Evolutionary conservation across 1,140 invertebrate genomes (phyloP).

Genomic region (Euglossa dilemma): DNA sequence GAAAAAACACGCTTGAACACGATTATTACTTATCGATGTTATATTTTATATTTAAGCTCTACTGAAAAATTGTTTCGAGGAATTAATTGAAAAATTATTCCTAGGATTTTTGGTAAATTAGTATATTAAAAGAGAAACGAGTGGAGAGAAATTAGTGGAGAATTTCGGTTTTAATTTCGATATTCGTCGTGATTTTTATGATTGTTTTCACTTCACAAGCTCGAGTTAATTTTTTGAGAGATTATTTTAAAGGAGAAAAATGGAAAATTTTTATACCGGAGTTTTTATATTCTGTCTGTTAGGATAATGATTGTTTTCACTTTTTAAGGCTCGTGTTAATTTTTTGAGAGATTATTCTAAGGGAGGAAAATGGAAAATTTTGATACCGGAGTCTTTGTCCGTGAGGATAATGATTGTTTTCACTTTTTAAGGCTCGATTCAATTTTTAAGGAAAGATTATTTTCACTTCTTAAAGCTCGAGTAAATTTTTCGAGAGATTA

Average conservation of each 20-base stretch:
- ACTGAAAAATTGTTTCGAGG: not conserved
- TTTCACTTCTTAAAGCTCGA: not conserved
- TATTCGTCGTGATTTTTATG: not conserved
- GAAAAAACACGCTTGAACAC: not conserved
- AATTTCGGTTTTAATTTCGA: too few relatives aligned
- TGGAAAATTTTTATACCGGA: slow-evolving; percentile 86
- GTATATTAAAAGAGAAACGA: too few relatives aligned
- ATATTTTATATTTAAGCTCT: too few relatives aligned
- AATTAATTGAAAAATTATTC: too few relatives aligned
- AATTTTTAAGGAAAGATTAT: too few relatives aligned
- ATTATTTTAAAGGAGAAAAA: not conserved
- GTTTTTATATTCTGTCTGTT: slow-evolving; percentile 99
- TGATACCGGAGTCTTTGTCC: slow-evolving; percentile 97
- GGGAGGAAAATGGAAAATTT: not conserved
- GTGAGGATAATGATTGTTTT: slow-evolving; percentile 99
- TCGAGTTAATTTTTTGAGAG: not conserved
- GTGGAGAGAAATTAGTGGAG: too few relatives aligned
- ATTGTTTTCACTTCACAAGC: not conserved
- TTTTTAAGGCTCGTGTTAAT: not conserved
- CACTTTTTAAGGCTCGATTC: too few relatives aligned
- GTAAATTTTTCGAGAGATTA: not conserved
- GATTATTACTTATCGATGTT: too few relatives aligned
- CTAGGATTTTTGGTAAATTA: too few relatives aligned
- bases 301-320: slow-evolving; percentile 90
- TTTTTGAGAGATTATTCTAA: not conserved